A percentile compares a stretch with the other conserved stretches of the same genome.
These are phyloP conservation scores for Glossophaga mutica DNA, from an alignment of 2,797 vertebrate species.

Conservation along the genomic window DNA sequence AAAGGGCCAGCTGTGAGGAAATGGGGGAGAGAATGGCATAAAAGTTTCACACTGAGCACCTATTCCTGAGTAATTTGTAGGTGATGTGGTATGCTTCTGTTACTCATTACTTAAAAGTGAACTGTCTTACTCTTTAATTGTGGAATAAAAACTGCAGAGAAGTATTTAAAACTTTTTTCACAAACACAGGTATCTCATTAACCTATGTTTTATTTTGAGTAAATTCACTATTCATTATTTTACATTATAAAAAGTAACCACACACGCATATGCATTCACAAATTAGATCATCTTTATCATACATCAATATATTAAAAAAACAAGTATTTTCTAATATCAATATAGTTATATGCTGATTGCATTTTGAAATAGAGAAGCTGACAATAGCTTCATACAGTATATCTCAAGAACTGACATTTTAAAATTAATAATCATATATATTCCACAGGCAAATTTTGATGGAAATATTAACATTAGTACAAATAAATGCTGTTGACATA, in stretches of 20 bases:
- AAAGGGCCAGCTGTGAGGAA: not conserved
- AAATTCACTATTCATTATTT: slow-evolving; percentile 79
- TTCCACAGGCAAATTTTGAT: slow-evolving; percentile 78
- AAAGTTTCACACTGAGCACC: not conserved
- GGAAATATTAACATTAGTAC: slow-evolving; percentile 79
- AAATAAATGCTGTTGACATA: slow-evolving; percentile 79
- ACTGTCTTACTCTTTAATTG: slow-evolving; percentile 62
- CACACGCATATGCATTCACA: slow-evolving; percentile 82
- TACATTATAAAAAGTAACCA: slow-evolving; percentile 85
- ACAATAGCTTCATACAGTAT: slow-evolving; percentile 85
- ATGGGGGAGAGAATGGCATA: not conserved
- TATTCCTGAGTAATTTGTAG: not conserved
- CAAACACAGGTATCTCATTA: slow-evolving; percentile 80
- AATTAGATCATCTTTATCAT: slow-evolving; percentile 82
- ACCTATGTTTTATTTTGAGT: slow-evolving; percentile 84
- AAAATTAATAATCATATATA: slow-evolving; percentile 76
- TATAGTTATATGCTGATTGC: slow-evolving; percentile 80
- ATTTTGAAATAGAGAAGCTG: slow-evolving; percentile 85
- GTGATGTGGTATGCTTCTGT: not conserved
- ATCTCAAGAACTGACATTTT: slow-evolving; percentile 78
- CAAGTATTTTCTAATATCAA: slow-evolving; percentile 79
- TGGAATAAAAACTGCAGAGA: slow-evolving; percentile 77
- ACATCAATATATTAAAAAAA: slow-evolving; percentile 81
- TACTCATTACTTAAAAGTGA: not conserved
- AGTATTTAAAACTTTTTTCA: slow-evolving; percentile 73